Conservation (phyloP, 2,888 invertebrate genomes). For the Physocephala rufipes region DNA sequence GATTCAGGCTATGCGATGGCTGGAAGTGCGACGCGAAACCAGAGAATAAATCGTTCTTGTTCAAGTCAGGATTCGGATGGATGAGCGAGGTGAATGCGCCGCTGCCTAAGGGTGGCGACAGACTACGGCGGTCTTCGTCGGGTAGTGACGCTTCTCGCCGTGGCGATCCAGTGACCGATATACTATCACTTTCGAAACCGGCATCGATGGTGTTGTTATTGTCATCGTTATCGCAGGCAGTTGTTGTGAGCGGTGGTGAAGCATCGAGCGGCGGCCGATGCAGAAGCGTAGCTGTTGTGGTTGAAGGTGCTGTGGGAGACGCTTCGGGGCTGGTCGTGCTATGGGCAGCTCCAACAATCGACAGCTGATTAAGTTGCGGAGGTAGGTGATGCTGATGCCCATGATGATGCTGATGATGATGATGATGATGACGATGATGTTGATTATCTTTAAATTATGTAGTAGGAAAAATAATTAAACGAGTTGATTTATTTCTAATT, state of each 20-base stretch:
- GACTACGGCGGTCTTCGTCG: slow-evolving; percentile 61
- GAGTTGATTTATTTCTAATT: too few species aligned
- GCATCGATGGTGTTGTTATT: slow-evolving; percentile 63
- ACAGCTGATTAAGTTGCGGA: slow-evolving; percentile 57
- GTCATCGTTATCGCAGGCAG: slow-evolving; percentile 61
- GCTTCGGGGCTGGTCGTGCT: slow-evolving; percentile 77
- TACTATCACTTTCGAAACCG: slow-evolving; percentile 66
- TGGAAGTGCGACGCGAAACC: slow-evolving; percentile 67
- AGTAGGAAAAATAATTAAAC: not conserved
- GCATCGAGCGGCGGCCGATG: slow-evolving; percentile 55
- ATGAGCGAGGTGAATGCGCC: slow-evolving; percentile 65
- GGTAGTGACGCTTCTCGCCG: slow-evolving; percentile 67
- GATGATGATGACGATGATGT: not conserved
- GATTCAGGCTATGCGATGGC: slow-evolving; percentile 68
- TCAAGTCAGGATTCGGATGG: slow-evolving; percentile 58
- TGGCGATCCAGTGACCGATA: slow-evolving; percentile 67
- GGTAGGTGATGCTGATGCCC: slow-evolving; percentile 53
- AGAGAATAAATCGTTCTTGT: slow-evolving; percentile 56
- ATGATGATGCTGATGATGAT: not conserved
- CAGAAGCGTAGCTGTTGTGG: slow-evolving; percentile 43
- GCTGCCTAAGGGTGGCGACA: slow-evolving; percentile 56
- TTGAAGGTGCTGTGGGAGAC: slow-evolving; percentile 67
- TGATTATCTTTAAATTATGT: not conserved
- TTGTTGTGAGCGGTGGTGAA: slow-evolving; percentile 63
- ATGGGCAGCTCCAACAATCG: slow-evolving; percentile 68